A percentile compares a stretch with the other conserved stretches of the same genome.
phyloP scores from a whole-genome alignment of 2,888 invertebrate species.

The Cryptosula pallasiana region DNA sequence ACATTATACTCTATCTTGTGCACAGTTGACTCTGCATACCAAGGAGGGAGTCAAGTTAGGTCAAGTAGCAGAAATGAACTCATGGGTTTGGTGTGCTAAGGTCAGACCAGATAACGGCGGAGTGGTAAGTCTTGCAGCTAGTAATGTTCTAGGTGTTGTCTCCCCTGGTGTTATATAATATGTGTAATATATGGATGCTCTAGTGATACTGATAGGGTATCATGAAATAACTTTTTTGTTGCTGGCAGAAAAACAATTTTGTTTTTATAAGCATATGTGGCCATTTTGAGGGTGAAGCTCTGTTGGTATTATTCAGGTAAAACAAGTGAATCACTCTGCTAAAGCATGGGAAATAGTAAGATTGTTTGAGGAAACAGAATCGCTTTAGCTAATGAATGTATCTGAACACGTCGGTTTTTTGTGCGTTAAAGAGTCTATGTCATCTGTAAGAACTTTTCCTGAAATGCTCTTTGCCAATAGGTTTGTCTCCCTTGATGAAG shows the following conservation, averaged over 20 bases:
- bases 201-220: too few relatives aligned
- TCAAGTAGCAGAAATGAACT: constrained; percentile 67
- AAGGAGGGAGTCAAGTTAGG: constrained; percentile 76
- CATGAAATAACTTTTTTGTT: background rate
- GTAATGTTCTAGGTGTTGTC: too few relatives aligned
- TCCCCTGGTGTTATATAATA: too few relatives aligned
- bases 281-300: background rate
- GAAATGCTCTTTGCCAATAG: too few relatives aligned
- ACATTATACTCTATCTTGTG: too few relatives aligned
- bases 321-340: background rate
- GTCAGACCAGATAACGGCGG: constrained; percentile 70
- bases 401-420: too few relatives aligned
- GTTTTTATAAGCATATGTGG: background rate
- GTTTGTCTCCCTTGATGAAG: too few relatives aligned
- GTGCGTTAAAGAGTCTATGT: too few relatives aligned
- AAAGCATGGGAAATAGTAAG: constrained; percentile 12
- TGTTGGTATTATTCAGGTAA: background rate
- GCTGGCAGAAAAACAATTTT: background rate
- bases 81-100: constrained; percentile 84
- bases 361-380: too few relatives aligned
- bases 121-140: constrained; percentile 59
- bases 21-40: constrained; percentile 66
- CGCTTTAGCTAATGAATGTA: too few relatives aligned
- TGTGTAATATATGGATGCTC: too few relatives aligned
- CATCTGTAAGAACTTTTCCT: too few relatives aligned